Percentiles rank a stretch among this genome's conserved stretches.
Conservation (phyloP, 2,797 vertebrate genomes). For the Pelobates cultripes region DNA sequence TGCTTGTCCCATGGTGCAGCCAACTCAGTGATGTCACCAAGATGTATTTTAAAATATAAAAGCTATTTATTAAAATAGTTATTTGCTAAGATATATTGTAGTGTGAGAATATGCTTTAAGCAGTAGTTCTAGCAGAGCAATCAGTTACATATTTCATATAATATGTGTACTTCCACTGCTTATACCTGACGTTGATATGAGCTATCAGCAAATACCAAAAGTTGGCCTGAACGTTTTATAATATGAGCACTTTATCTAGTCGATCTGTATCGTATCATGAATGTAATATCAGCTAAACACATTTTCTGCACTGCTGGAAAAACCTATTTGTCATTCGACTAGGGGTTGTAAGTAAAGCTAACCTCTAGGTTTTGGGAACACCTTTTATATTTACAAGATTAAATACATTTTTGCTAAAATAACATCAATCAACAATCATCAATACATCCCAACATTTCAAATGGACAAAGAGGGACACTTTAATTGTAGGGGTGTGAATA, state of each 20-base stretch:
- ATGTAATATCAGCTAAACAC: conserved; percentile 64
- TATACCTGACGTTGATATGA: conserved; percentile 6
- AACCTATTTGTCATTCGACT: neutral
- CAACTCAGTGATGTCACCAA: neutral
- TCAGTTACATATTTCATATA: conserved; percentile 20
- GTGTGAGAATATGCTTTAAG: conserved; percentile 2
- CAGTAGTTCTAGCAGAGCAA: conserved; percentile 9
- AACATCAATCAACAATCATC: too few species aligned
- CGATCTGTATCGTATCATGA: conserved; percentile 48
- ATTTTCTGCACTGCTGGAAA: conserved; percentile 62
- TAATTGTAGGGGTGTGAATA: too few species aligned
- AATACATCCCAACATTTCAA: too few species aligned
- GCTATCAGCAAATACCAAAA: conserved; percentile 5
- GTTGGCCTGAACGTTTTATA: conserved; percentile 4
- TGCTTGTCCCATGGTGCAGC: neutral
- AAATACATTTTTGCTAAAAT: too few species aligned
- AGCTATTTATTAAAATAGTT: neutral
- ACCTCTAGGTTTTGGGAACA: too few species aligned
- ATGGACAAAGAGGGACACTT: too few species aligned
- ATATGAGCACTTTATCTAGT: conserved; percentile 42
- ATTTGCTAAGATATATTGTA: neutral
- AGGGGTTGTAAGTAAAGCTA: too few species aligned
- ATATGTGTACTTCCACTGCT: conserved; percentile 4
- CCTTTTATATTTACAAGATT: too few species aligned
- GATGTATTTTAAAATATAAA: neutral